Base-by-base conservation (phyloP, 2,113 vertebrate species). In the Xyliphius kryptos region DNA sequence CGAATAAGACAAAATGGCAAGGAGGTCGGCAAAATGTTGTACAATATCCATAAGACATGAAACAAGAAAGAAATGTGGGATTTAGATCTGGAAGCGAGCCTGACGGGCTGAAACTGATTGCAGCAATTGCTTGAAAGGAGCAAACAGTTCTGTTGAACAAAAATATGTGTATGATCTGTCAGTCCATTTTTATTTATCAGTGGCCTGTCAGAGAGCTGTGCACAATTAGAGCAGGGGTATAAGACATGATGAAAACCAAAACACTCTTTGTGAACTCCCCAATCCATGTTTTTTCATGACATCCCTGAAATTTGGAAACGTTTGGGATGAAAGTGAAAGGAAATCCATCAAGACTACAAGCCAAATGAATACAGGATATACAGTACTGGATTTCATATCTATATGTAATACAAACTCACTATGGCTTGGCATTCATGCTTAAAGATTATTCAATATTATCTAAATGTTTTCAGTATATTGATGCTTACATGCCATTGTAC, bases 131-230 rank as follows among this genome's bases (percentile, higher is more conserved):
- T 37, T 47, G 26, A 44, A 43, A 41, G 17, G 47, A 40, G 21
- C 10, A 56, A 36, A 64, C 17, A 61, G 53, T 68, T 56, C 50
- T 13, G 19, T 47, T 26, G 1, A 20, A 48, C 15, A 49, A 20
- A 13, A 8, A 7, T 11, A 6, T 10, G 32, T 53, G 56, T 56
- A 17, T 37, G 38, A 9, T 54, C 61, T 73, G 32, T 70, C 56
- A 65, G 26, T 52, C 49, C 6, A 3, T 3, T 20, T 22, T 63
- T 43, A 59, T 44, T 15, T 12, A 51, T 36, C 8, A 16, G 14
- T 21, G 9, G 17, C n/a, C 66, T 50, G 21, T 71, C 59, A 49
- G 1, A 56, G 21, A 63, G 36, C 54, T 46, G n/a, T 26, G 19
- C 50, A 46, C 20, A 40, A 53, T 26, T 44, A 17, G 36, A 66